Evolutionary conservation across 2,113 vertebrate genomes (phyloP).

Genomic region (Sylvilagus bachmani): DNA sequence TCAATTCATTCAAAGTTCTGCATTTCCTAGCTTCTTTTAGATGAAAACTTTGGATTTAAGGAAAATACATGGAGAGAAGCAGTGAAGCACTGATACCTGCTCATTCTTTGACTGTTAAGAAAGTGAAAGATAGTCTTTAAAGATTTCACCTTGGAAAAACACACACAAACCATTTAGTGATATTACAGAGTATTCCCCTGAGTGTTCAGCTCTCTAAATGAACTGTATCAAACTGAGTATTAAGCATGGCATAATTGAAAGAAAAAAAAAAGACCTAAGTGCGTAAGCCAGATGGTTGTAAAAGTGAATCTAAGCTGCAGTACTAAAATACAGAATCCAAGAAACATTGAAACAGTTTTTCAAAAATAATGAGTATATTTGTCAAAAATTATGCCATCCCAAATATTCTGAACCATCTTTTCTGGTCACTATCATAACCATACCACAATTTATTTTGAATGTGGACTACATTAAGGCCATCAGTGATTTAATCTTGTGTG

Average conservation of each 20-base stretch:
- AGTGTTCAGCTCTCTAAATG: not conserved
- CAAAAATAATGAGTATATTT: not conserved
- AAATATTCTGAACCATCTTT: not conserved
- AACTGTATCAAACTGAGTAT: not conserved
- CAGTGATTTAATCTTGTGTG: not conserved
- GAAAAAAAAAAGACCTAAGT: not conserved
- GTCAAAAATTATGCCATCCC: slow-evolving; percentile 19
- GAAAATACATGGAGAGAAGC: not conserved
- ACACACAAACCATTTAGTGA: not conserved
- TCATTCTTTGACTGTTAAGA: not conserved
- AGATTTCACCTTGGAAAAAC: not conserved
- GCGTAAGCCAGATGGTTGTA: not conserved
- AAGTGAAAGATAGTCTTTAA: not conserved
- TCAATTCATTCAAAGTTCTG: not conserved
- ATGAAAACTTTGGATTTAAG: not conserved
- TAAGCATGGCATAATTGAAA: not conserved
- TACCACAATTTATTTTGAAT: not conserved
- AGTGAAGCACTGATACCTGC: not conserved
- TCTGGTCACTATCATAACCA: not conserved
- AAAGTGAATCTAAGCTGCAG: not conserved
- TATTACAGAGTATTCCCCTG: not conserved
- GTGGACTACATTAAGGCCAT: not conserved
- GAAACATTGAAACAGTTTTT: not conserved
- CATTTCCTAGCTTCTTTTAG: not conserved
- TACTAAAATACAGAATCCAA: not conserved